These are phyloP conservation scores for Cremastinae sp. DNA, from an alignment of 2,888 invertebrate species.

Conservation along the genomic window DNA sequence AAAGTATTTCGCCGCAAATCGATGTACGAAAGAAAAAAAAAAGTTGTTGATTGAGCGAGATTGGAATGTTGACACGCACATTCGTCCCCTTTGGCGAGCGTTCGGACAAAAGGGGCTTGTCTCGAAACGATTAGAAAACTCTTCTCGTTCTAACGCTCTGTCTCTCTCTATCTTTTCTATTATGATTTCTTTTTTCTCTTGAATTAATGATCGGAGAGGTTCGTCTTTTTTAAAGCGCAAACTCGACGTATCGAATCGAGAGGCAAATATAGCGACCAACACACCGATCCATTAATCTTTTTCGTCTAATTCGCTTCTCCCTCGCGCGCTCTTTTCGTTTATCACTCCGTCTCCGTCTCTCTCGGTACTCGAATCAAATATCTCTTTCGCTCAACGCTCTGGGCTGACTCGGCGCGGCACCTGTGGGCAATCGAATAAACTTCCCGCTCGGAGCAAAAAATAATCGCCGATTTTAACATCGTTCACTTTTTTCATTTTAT, in stretches of 20 bases:
- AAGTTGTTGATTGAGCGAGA: conserved; percentile 13
- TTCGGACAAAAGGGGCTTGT: conserved; percentile 4
- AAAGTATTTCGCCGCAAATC: background rate
- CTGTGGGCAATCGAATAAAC: no score
- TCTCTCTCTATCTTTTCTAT: conserved; percentile 11
- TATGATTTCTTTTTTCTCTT: conserved; percentile 13
- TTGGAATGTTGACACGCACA: conserved; percentile 30
- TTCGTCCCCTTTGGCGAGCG: conserved; percentile 13
- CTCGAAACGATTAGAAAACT: conserved; percentile 41
- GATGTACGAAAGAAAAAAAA: conserved; percentile 2
- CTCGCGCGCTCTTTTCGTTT: conserved; percentile 17
- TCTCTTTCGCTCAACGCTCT: conserved; percentile 22
- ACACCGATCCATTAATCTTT: conserved; percentile 70
- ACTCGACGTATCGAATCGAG: conserved; percentile 76
- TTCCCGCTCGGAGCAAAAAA: no score
- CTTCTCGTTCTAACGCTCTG: conserved; percentile 21
- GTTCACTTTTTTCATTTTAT: no score
- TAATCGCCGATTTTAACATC: no score
- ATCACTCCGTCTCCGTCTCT: conserved; percentile 1
- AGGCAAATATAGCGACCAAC: conserved; percentile 68
- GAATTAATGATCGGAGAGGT: conserved; percentile 71
- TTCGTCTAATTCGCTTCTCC: conserved; percentile 55
- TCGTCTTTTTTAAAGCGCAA: conserved; percentile 63
- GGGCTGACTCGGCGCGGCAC: background rate
- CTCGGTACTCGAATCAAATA: no score